Evolutionary conservation across 1,140 invertebrate genomes (phyloP).

Genomic region (Pemphigus obesinymphae): DNA sequence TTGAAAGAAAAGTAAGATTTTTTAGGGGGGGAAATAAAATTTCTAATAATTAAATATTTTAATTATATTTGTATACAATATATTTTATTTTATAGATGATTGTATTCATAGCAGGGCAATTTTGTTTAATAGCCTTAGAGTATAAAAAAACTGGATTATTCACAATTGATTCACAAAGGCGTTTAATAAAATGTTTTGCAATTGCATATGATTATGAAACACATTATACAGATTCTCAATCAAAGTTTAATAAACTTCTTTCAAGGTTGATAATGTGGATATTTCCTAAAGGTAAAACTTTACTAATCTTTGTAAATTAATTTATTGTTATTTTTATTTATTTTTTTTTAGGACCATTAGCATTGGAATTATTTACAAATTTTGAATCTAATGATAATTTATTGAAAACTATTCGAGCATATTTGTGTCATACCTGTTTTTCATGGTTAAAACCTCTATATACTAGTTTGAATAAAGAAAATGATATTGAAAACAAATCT

Average conservation of each 20-base stretch:
- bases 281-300: slow-evolving; percentile 19
- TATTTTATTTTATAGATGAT: slow-evolving; percentile 19
- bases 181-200: slow-evolving; percentile 26
- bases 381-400: neutral
- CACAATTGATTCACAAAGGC: neutral
- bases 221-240: neutral
- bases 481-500: neutral
- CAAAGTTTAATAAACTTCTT: slow-evolving; percentile 15
- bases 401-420: neutral
- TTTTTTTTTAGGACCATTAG: slow-evolving; percentile 12
- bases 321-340: neutral
- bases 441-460: slow-evolving; percentile 21
- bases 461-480: slow-evolving; percentile 10
- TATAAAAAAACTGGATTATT: slow-evolving; percentile 14
- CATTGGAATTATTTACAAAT: neutral
- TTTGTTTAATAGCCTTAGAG: slow-evolving; percentile 13
- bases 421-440: slow-evolving; percentile 16
- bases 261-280: slow-evolving; percentile 25
- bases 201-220: slow-evolving; percentile 15
- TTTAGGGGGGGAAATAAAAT: too few species aligned
- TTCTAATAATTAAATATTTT: too few species aligned
- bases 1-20: too few species aligned
- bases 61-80: neutral
- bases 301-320: neutral
- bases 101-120: slow-evolving; percentile 15